Percentiles rank a stretch among this genome's conserved stretches.
Evolutionary conservation across 2,888 invertebrate species (phyloP).

Genomic region (Cantharis nigra): DNA sequence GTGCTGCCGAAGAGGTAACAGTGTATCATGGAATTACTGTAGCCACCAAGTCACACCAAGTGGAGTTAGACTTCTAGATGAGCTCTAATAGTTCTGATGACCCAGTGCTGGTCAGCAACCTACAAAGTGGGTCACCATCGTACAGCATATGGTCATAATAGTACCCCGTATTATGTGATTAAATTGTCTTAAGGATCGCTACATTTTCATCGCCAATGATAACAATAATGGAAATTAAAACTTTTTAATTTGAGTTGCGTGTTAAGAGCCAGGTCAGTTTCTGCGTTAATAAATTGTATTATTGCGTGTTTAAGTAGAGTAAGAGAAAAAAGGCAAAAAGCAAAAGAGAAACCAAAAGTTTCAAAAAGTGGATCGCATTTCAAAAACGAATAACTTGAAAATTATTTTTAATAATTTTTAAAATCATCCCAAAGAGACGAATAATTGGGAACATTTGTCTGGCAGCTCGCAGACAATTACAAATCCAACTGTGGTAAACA

Average conservation of each 20-base stretch:
- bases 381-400: not conserved
- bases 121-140: slow-evolving; percentile 22
- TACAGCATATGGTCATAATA: not conserved
- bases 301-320: not conserved
- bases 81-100: slow-evolving; percentile 54
- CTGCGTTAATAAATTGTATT: not conserved
- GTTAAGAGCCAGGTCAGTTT: not conserved
- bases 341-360: not conserved
- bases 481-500: not conserved
- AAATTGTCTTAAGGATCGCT: not conserved
- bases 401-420: too few relatives aligned
- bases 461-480: not conserved
- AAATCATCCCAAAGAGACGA: too few relatives aligned
- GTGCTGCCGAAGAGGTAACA: slow-evolving; percentile 14
- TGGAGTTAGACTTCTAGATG: slow-evolving; percentile 40
- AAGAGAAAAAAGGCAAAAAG: not conserved
- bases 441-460: too few relatives aligned
- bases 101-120: slow-evolving; percentile 47
- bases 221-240: not conserved
- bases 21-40: slow-evolving; percentile 4
- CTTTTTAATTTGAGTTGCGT: not conserved
- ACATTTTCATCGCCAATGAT: not conserved
- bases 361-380: not conserved
- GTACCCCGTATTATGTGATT: not conserved
- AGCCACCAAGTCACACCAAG: slow-evolving; percentile 15